Conservation (phyloP, 1,140 invertebrate species). For the Drosophila kurseongensis region DNA sequence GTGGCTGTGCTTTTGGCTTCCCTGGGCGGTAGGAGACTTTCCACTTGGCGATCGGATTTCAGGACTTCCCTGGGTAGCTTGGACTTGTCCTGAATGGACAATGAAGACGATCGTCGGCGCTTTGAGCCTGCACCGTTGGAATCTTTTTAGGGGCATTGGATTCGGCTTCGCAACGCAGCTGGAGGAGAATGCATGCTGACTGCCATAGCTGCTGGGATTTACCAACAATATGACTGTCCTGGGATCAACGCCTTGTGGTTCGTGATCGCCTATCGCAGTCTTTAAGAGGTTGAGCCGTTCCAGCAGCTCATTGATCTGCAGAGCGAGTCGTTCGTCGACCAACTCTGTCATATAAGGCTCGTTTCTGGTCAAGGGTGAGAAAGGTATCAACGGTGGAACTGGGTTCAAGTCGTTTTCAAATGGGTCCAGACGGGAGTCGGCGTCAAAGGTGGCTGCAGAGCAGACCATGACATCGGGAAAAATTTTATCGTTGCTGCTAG, state of each 20-base stretch:
- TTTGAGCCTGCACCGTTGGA: too few relatives aligned
- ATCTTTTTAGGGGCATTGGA: too few relatives aligned
- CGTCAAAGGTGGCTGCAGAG: conserved; percentile 72
- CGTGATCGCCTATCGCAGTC: conserved; percentile 4
- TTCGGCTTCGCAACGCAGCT: conserved; percentile 28
- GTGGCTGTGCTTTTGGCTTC: conserved; percentile 12
- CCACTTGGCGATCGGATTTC: not conserved
- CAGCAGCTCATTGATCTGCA: conserved; percentile 62
- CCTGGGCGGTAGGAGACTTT: conserved; percentile 35
- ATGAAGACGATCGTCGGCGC: too few relatives aligned
- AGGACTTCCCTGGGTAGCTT: conserved; percentile 8
- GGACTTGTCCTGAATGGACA: conserved; percentile 62
- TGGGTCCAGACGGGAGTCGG: conserved; percentile 38
- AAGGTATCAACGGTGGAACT: not conserved
- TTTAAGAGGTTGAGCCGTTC: conserved; percentile 54
- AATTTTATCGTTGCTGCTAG: conserved; percentile 26
- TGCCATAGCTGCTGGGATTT: conserved; percentile 34
- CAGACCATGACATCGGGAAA: conserved; percentile 73
- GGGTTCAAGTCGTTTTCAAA: conserved; percentile 9
- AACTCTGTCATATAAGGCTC: conserved; percentile 53
- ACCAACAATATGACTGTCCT: conserved; percentile 59
- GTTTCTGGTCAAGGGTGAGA: not conserved
- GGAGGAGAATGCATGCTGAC: conserved; percentile 2
- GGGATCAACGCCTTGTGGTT: conserved; percentile 14
- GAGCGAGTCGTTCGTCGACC: conserved; percentile 47